Evolutionary conservation across 2,888 invertebrate genomes (phyloP).

Genomic region (Coremacera marginata): DNA sequence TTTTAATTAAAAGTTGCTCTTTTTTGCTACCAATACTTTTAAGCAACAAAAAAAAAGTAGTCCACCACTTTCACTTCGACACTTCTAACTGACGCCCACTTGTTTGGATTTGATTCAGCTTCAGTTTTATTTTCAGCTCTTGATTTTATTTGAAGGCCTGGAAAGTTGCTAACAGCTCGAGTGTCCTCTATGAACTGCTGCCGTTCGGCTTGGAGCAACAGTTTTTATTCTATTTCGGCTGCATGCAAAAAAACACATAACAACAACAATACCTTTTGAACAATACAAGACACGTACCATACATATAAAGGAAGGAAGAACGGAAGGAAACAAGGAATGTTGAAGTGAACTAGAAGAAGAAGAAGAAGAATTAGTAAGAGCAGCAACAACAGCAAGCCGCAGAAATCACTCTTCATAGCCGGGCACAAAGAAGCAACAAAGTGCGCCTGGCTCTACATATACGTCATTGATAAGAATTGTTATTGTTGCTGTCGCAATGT

Average conservation of each 20-base stretch:
- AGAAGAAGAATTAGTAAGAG: background rate
- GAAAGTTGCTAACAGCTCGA: slow-evolving; percentile 55
- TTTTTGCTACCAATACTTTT: background rate
- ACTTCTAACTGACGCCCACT: slow-evolving; percentile 5
- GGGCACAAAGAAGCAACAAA: background rate
- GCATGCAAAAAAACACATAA: background rate
- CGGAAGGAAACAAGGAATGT: slow-evolving; percentile 12
- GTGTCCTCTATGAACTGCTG: slow-evolving; percentile 66
- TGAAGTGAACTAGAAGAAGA: slow-evolving; percentile 24
- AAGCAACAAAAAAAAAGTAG: background rate
- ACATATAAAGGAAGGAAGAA: slow-evolving; percentile 8
- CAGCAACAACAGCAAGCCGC: slow-evolving; percentile 16
- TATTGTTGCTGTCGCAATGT: slow-evolving; percentile 17
- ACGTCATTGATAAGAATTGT: slow-evolving; percentile 51
- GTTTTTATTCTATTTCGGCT: slow-evolving; percentile 62
- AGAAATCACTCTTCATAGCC: slow-evolving; percentile 5
- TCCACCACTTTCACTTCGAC: slow-evolving; percentile 8
- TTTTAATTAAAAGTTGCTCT: background rate
- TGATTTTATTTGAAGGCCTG: slow-evolving; percentile 18
- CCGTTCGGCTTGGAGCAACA: slow-evolving; percentile 59
- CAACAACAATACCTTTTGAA: too few species aligned
- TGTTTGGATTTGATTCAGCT: background rate
- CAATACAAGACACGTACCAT: too few species aligned
- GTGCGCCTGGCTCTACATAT: slow-evolving; percentile 36
- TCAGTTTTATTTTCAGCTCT: slow-evolving; percentile 5